Percentiles rank a stretch among this genome's conserved stretches.
Evolutionary conservation across 2,888 invertebrate species (phyloP).

Genomic region (Micoletzkya japonica): DNA sequence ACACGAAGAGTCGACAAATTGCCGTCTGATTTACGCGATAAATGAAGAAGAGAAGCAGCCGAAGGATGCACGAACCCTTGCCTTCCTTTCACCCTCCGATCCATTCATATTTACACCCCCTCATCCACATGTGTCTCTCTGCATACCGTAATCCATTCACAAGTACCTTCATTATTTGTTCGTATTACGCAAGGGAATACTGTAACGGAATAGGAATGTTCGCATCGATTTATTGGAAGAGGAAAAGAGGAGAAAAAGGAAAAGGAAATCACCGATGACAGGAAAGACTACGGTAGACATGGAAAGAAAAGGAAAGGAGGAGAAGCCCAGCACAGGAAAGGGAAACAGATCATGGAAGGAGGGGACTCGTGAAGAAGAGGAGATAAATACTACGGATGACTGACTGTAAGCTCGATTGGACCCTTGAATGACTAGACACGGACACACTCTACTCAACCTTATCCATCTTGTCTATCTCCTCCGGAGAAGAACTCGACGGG

Average conservation of each 20-base stretch:
- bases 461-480: conserved; percentile 10
- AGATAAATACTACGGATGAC: background rate
- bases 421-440: background rate
- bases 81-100: too few relatives aligned
- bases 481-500: conserved; percentile 12
- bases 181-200: conserved; percentile 6
- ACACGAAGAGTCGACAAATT: conserved; percentile 23
- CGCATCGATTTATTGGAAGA: conserved; percentile 9
- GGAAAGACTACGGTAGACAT: background rate
- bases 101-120: too few relatives aligned
- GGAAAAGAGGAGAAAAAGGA: conserved; percentile 8
- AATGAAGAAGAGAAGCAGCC: background rate
- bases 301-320: conserved; percentile 1
- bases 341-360: background rate
- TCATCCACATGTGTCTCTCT: too few relatives aligned
- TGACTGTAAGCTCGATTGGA: background rate
- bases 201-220: conserved; percentile 1
- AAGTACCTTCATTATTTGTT: too few relatives aligned
- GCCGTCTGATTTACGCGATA: conserved; percentile 25
- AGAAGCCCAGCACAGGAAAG: background rate
- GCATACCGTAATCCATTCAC: too few relatives aligned
- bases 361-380: background rate
- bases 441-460: background rate
- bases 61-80: background rate
- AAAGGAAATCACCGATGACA: conserved; percentile 17